Base-by-base conservation (phyloP, 2,888 invertebrate genomes). In the Allygus modestus region DNA sequence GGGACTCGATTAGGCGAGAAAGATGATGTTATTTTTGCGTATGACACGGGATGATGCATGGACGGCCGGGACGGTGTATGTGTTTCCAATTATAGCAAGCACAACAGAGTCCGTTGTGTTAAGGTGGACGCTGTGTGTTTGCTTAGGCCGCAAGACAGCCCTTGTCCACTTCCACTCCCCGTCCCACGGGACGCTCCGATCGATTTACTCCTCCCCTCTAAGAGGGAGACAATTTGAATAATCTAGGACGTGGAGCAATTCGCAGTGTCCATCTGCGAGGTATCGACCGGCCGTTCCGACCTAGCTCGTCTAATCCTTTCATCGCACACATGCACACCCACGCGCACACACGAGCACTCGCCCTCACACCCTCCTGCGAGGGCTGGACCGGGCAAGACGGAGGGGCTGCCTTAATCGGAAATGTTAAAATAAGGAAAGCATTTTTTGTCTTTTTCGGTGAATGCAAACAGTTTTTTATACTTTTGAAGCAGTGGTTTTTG, bases 191-290 rank as follows among this genome's bases (percentile, higher is more conserved):
- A 73, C 51, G 71, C 51, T 54, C 73, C 83, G 51, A 83, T 83
- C 83, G 83, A 83, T 83, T 83, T 33, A 83, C 83, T 73, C 83
- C 73, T 54, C 58, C 83, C 83, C 83, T 73, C 83, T 51, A 73
- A 65, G 83, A 73, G 83, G 83, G 83, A 83, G 83, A 83, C 83
- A 83, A 83, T 83, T 83, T 83, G 83, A 83, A 83, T 83, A 83
- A 83, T 83, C 83, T 83, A 83, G 83, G 83, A 83, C 83, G 73
- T 83, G 83, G 79, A 79, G 79, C 79, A 79, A 79, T 79, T 79
- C 79, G 73, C 83, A 73, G 83, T 83, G 83, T 83, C 83, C 83
- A 83, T 83, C 83, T 83, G 83, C 83, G 73, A 83, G 83, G 54
- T 83, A 83, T 83, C 73, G 83, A 83, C 73, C 79, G 58, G 15